A percentile compares a stretch with the other conserved stretches of the same genome.
These are phyloP conservation scores for Agapostemon virescens DNA, from an alignment of 2,888 invertebrate genomes.

Conservation along the genomic window DNA sequence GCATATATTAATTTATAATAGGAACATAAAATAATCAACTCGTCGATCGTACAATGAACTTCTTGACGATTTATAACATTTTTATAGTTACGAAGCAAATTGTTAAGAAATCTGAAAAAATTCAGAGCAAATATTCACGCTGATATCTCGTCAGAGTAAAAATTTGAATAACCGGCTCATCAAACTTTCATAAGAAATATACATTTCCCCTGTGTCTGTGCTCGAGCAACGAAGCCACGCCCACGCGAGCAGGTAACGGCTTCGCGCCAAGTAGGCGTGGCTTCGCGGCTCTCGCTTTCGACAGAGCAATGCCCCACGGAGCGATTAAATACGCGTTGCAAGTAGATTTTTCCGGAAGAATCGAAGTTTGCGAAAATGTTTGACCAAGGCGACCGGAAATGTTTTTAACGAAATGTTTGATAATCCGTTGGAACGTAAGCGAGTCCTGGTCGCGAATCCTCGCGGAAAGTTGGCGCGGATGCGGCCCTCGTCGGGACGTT, in stretches of 20 bases:
- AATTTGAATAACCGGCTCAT: neutral
- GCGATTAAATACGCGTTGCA: neutral
- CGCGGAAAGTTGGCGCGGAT: slow-evolving; percentile 30
- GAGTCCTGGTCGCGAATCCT: slow-evolving; percentile 11
- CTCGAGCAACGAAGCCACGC: neutral
- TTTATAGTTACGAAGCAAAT: neutral
- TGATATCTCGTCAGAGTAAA: neutral
- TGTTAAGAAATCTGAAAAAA: neutral
- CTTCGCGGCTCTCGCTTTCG: neutral
- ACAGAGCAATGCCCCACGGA: too few species aligned
- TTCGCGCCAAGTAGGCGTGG: neutral
- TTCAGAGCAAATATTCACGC: neutral
- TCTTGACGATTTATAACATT: neutral
- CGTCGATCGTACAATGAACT: too few species aligned
- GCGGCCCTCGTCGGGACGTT: slow-evolving; percentile 22
- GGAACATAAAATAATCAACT: too few species aligned
- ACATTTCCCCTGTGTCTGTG: neutral
- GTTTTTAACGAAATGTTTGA: neutral
- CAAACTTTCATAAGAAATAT: neutral
- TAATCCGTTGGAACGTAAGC: neutral
- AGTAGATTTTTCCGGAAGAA: neutral
- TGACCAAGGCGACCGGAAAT: neutral
- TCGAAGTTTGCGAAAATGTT: neutral
- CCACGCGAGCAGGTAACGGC: neutral
- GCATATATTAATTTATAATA: too few species aligned